Conservation (phyloP, 2,888 invertebrate genomes). For the Epinotia demarniana region DNA sequence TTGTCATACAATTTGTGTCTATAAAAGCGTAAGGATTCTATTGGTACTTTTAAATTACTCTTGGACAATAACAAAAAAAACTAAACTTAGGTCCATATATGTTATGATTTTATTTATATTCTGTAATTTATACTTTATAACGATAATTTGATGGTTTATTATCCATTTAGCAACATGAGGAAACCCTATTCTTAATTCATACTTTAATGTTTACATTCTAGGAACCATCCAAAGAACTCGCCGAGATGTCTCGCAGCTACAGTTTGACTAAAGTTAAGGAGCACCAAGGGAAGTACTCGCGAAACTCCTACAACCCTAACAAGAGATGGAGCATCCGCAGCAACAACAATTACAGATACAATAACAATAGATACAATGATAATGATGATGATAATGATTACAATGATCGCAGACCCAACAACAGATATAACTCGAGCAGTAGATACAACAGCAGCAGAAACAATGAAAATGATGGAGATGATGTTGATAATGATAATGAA, state of each 20-base stretch:
- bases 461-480: constrained; percentile 22
- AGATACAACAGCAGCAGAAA: constrained; percentile 45
- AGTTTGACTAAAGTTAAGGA: constrained; percentile 57
- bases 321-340: constrained; percentile 54
- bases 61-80: too few relatives aligned
- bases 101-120: too few relatives aligned
- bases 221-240: constrained; percentile 69
- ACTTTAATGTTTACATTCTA: constrained; percentile 50
- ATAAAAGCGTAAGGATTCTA: too few relatives aligned
- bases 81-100: too few relatives aligned
- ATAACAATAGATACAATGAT: constrained; percentile 45
- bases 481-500: constrained; percentile 16
- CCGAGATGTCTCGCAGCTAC: constrained; percentile 63
- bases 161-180: too few relatives aligned
- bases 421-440: constrained; percentile 47
- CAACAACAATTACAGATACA: constrained; percentile 46
- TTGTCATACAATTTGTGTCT: too few relatives aligned
- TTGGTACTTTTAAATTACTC: too few relatives aligned
- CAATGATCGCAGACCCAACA: constrained; percentile 41
- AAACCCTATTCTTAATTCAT: background rate
- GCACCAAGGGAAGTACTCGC: constrained; percentile 55
- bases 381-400: constrained; percentile 32
- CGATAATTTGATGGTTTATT: too few relatives aligned
- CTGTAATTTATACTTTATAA: too few relatives aligned
- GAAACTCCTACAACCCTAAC: constrained; percentile 52